Base-by-base conservation (phyloP, 2,113 vertebrate species). In the Nannospalax galili region DNA sequence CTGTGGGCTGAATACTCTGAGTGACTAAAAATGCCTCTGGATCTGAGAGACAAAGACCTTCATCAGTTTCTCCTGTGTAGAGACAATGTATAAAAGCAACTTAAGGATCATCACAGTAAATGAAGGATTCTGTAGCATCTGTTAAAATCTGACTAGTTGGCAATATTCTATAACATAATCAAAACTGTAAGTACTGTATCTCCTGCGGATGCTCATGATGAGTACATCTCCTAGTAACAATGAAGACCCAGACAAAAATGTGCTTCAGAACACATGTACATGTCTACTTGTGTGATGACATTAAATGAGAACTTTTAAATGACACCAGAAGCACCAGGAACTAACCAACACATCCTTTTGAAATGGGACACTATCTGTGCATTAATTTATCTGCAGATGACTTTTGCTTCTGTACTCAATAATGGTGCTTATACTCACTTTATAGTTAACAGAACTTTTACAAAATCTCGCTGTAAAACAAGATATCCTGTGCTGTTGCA, bases 371-470 rank as follows among this genome's bases (percentile, higher is more conserved):
- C 26, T 2, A 56, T 70, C 40, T 84, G 73, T 73, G 35, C 11
- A 82, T 56, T 92, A 90, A 94, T 45, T 96, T 60, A 84, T 19
- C 73, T 48, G n/a, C 70, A 58, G 32, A 89, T 87, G n/a, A 37
- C 42, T 73, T 16, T 74, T 22, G 32, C 77, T 93, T 93, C 75
- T 90, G 5, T 8, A 89, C 24, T 72, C 22, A 77, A 32, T 30
- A 95, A 87, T 30, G 11, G 37, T 28, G 82, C 42, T 84, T 75
- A 70, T 16, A 69, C 3, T 92, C n/a, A 81, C 19, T 88, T 48
- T 84, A 37, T 22, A 37, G n/a, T 81, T 62, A 90, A 32, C 2
- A 1, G 77, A 92, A 89, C 75, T 84, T 88, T n/a, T n/a, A 67
- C 32, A 75, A 75, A 30, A 16, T 37, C 10, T 70, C 22, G 37